Evolutionary conservation across 2,888 invertebrate species (phyloP).

Genomic region (Isoperla grammatica): DNA sequence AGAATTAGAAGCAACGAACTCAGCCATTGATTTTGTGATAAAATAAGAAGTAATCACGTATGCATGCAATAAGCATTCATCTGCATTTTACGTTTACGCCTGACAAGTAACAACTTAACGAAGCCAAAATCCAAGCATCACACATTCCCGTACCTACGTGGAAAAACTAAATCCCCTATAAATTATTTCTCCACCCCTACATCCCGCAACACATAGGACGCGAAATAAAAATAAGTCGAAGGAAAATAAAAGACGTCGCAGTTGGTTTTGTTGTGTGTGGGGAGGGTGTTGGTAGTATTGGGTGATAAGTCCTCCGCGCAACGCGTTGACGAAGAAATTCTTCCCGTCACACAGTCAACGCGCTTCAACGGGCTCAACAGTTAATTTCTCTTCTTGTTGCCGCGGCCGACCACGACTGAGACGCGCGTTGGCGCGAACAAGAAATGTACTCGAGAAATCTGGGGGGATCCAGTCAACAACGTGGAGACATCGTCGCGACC

Average conservation of each 20-base stretch:
- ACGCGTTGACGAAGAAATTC: constrained; percentile 26
- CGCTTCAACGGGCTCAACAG: constrained; percentile 20
- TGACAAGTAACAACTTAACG: no score
- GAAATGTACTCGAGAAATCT: no score
- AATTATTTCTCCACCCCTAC: constrained; percentile 4
- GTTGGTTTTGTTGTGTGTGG: constrained; percentile 7
- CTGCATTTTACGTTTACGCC: no score
- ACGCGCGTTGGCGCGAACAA: not conserved
- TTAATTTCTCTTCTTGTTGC: constrained; percentile 28
- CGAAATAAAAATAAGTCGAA: constrained; percentile 17
- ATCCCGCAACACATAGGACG: not conserved
- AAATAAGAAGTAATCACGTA: no score
- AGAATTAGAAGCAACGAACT: no score
- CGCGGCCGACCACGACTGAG: constrained; percentile 9
- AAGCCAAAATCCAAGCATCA: constrained; percentile 1
- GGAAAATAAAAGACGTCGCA: constrained; percentile 8
- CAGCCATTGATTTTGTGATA: no score
- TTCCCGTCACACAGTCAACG: constrained; percentile 3
- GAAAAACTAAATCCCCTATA: constrained; percentile 8
- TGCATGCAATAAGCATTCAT: no score
- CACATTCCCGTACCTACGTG: not conserved
- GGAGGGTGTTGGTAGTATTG: constrained; percentile 20
- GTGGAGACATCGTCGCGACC: no score
- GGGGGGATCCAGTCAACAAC: no score
- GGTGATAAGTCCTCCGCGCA: constrained; percentile 25